These are phyloP conservation scores for Teinopalpus imperialis DNA, from an alignment of 2,888 invertebrate genomes.

Conservation along the genomic window DNA sequence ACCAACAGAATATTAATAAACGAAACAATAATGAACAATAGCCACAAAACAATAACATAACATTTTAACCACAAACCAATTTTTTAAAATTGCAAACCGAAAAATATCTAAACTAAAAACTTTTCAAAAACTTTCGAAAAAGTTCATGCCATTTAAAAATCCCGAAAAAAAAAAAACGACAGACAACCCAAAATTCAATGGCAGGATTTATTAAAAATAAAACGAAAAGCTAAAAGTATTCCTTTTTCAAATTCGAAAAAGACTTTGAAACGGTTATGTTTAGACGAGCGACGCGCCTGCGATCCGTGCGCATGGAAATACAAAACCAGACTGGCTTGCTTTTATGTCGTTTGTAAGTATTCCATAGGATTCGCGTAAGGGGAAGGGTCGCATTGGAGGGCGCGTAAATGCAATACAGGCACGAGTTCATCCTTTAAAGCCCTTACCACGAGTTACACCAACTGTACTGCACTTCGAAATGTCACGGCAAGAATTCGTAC, in stretches of 20 bases:
- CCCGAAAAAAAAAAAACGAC: conserved; percentile 46
- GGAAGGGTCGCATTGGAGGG: conserved; percentile 78
- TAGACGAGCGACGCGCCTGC: conserved; percentile 55
- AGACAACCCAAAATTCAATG: conserved; percentile 36
- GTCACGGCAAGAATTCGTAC: conserved; percentile 35
- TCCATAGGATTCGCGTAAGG: conserved; percentile 78
- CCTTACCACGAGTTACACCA: conserved; percentile 58
- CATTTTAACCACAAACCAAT: conserved; percentile 55
- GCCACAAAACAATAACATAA: conserved; percentile 56
- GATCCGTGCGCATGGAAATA: conserved; percentile 71
- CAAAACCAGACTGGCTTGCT: conserved; percentile 79
- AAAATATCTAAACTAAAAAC: conserved; percentile 38
- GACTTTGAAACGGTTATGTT: conserved; percentile 48
- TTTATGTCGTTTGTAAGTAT: conserved; percentile 73
- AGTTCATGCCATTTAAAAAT: conserved; percentile 43
- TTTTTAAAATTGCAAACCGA: conserved; percentile 37
- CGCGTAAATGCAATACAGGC: conserved; percentile 74
- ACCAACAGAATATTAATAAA: conserved; percentile 45
- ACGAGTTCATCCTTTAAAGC: conserved; percentile 68
- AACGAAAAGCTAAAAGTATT: conserved; percentile 31
- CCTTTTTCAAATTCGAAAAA: conserved; percentile 59
- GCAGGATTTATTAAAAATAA: conserved; percentile 28
- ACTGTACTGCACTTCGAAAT: conserved; percentile 35
- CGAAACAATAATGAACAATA: conserved; percentile 54
- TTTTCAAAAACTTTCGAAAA: conserved; percentile 51